Conservation (phyloP, 2,888 invertebrate genomes). For the Habroteleia sp. region DNA sequence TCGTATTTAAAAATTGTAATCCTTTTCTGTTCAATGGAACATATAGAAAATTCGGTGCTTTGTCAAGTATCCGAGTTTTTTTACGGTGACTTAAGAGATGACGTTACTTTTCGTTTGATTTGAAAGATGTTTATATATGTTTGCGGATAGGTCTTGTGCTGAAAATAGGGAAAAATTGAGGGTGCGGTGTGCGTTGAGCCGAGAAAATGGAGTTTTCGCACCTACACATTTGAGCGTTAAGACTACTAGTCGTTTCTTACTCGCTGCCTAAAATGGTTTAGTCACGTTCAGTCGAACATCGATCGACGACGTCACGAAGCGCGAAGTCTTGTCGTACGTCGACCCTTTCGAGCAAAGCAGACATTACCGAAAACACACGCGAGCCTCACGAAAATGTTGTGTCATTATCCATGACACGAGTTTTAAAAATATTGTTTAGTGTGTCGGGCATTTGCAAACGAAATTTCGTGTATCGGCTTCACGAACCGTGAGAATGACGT, state of each 20-base stretch:
- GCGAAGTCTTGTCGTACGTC: slow-evolving; percentile 63
- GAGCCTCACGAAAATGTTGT: slow-evolving; percentile 26
- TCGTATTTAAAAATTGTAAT: slow-evolving; percentile 7
- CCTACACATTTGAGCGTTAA: slow-evolving; percentile 70
- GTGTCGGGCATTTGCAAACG: not conserved
- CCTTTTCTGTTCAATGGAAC: slow-evolving; percentile 11
- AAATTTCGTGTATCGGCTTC: not conserved
- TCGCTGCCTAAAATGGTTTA: slow-evolving; percentile 71
- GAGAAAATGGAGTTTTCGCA: slow-evolving; percentile 76
- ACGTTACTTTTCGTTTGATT: slow-evolving; percentile 62
- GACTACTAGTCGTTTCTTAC: slow-evolving; percentile 67
- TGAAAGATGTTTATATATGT: slow-evolving; percentile 62
- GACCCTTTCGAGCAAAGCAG: slow-evolving; percentile 39
- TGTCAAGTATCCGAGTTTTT: slow-evolving; percentile 12
- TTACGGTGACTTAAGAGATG: slow-evolving; percentile 10
- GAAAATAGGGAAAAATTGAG: slow-evolving; percentile 68
- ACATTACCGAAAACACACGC: slow-evolving; percentile 55
- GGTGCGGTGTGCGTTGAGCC: slow-evolving; percentile 67
- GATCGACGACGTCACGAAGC: slow-evolving; percentile 69
- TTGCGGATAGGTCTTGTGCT: slow-evolving; percentile 61
- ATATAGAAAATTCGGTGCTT: slow-evolving; percentile 3
- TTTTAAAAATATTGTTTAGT: slow-evolving; percentile 2
- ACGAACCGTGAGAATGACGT: not conserved
- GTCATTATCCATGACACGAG: slow-evolving; percentile 6
- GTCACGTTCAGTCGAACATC: slow-evolving; percentile 76